Percentiles rank a stretch among this genome's conserved stretches.
phyloP scores from a whole-genome alignment of 1,140 invertebrate genomes.

The Mesaphorura yosii region DNA sequence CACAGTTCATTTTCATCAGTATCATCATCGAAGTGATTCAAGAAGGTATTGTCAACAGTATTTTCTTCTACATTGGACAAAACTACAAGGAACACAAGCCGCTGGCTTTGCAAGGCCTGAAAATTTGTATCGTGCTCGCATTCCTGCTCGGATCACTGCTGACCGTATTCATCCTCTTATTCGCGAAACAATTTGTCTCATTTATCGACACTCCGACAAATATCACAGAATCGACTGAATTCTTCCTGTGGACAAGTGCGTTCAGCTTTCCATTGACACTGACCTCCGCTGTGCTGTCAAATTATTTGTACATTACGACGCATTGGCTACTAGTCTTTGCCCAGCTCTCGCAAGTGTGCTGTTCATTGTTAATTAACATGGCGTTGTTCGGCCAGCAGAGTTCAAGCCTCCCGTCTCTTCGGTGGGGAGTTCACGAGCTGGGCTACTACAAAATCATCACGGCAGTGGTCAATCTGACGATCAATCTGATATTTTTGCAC shows the following conservation, averaged over 20 bases:
- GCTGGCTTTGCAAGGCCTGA: conserved; percentile 12
- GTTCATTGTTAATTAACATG: conserved; percentile 12
- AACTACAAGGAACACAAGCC: conserved; percentile 14
- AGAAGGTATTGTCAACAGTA: conserved; percentile 22
- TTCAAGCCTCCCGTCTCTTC: conserved; percentile 4
- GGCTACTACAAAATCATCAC: conserved; percentile 24
- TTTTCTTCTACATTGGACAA: conserved; percentile 17
- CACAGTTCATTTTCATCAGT: conserved; percentile 17
- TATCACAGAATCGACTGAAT: conserved; percentile 16
- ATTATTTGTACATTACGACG: conserved; percentile 19
- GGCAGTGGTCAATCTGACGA: not conserved
- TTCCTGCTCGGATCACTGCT: conserved; percentile 7
- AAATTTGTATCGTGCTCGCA: conserved; percentile 14
- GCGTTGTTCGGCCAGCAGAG: conserved; percentile 18
- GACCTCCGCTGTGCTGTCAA: conserved; percentile 7
- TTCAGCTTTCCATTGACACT: conserved; percentile 20
- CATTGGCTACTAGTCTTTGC: conserved; percentile 9
- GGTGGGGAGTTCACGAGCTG: conserved; percentile 20
- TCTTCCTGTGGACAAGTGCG: conserved; percentile 14
- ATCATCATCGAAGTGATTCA: conserved; percentile 21
- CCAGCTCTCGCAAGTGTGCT: conserved; percentile 11
- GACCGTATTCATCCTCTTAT: not conserved
- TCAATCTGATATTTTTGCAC: conserved; percentile 16
- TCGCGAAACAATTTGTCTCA: conserved; percentile 12
- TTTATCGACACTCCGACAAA: conserved; percentile 18